Conservation (phyloP, 2,888 invertebrate species). For the Sinohyriopsis cumingii region DNA sequence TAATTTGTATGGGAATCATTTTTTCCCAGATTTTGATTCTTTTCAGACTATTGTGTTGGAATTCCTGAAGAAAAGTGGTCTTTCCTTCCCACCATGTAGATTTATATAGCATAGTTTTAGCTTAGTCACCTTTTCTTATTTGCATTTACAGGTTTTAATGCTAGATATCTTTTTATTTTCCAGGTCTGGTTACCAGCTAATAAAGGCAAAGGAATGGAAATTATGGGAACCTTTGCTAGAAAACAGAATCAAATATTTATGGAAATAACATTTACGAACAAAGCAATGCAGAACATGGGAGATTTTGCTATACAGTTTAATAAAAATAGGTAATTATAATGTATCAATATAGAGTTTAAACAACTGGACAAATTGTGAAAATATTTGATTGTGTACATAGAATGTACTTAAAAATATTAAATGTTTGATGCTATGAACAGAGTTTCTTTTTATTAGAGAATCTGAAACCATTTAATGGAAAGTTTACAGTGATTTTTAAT, state of each 20-base stretch:
- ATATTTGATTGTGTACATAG: background rate
- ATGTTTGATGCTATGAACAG: no score
- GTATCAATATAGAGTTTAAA: background rate
- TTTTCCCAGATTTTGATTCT: background rate
- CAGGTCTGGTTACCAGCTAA: constrained; percentile 92
- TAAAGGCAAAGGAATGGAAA: constrained; percentile 92
- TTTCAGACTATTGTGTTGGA: background rate
- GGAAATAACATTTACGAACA: constrained; percentile 97
- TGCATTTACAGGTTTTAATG: background rate
- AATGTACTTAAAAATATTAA: background rate
- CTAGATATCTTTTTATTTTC: constrained; percentile 1
- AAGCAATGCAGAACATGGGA: constrained; percentile 97
- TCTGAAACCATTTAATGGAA: no score
- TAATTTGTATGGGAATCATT: background rate
- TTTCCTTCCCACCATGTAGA: background rate
- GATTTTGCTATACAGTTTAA: constrained; percentile 98
- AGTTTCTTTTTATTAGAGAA: no score
- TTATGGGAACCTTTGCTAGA: constrained; percentile 94
- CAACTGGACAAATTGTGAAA: background rate
- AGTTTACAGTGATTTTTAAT: no score
- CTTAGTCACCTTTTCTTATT: background rate
- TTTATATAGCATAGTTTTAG: background rate
- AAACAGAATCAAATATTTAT: constrained; percentile 87
- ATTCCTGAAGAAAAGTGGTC: background rate
- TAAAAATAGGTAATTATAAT: constrained; percentile 81